Percentiles rank a stretch among this genome's conserved stretches.
Evolutionary conservation across 2,797 vertebrate genomes (phyloP).

Genomic region (Danio jaintianensis): DNA sequence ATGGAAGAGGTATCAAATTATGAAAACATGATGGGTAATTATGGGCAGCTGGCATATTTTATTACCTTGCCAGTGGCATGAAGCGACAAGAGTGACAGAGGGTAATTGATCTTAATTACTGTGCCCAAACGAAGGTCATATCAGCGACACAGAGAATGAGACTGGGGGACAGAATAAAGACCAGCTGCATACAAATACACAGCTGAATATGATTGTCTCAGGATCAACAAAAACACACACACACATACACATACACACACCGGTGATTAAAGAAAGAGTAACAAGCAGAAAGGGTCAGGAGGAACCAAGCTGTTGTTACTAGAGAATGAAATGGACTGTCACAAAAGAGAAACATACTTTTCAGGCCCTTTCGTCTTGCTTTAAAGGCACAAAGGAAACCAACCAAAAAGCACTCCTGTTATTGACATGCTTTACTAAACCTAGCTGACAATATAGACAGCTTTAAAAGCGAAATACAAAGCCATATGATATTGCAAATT

Average conservation of each 20-base stretch:
- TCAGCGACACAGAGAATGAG: slow-evolving; percentile 28
- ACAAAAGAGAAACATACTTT: background rate
- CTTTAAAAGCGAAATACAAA: slow-evolving; percentile 2
- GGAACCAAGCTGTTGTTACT: background rate
- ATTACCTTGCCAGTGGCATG: slow-evolving; percentile 46
- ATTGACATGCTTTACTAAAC: slow-evolving; percentile 4
- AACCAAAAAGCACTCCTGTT: slow-evolving; percentile 8
- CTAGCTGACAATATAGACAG: background rate
- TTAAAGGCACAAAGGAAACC: slow-evolving; percentile 2
- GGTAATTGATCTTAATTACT: slow-evolving; percentile 66
- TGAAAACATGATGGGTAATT: slow-evolving; percentile 57
- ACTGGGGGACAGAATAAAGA: slow-evolving; percentile 21
- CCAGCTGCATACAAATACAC: slow-evolving; percentile 47
- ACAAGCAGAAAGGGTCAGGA: slow-evolving; percentile 6
- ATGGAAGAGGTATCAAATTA: slow-evolving; percentile 45
- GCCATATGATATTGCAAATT: background rate
- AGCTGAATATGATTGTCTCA: slow-evolving; percentile 16
- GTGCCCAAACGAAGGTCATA: slow-evolving; percentile 59
- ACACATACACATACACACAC: background rate
- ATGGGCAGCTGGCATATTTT: slow-evolving; percentile 54
- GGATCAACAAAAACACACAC: background rate
- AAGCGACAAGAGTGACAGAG: slow-evolving; percentile 43
- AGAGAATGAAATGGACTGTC: background rate
- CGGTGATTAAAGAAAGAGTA: slow-evolving; percentile 6
- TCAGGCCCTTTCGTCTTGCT: background rate